Evolutionary conservation across 1,140 invertebrate species (phyloP), one percentile per base, ranked within the genome.

Genomic region (Phymastichus coffea): DNA sequence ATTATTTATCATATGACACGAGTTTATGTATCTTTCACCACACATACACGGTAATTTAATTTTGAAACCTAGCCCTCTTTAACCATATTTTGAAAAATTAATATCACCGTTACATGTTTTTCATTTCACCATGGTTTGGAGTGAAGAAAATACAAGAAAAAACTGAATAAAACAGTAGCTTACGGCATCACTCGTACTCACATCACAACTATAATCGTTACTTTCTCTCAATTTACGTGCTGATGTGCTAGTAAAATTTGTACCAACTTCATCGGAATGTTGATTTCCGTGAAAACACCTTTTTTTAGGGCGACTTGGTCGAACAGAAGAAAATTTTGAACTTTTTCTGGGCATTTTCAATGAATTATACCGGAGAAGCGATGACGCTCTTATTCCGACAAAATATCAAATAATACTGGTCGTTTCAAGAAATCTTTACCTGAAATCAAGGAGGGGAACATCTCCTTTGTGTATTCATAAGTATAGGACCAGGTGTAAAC

Each of bases 21-120:
- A 64, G 33, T 46, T 10, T 3, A 66, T 40, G n/a, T 28, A 37
- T 33, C 26, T 44, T 28, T 60, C 55, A 52, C 44, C 40, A 57
- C 64, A 63, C 6, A 7, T 33, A 48, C 62, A 62, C 41, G 58
- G 25, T 30, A 68, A 22, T 43, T 54, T 38, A 30, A 64, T 25
- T 57, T 68, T 57, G 30, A 64, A 66, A 33, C 58, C 59, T 3
- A 44, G n/a, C 1, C 19, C 43, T 44, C 22, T 23, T 14, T 25
- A 10, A n/a, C 4, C 20, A 23, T 47, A 66, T 57, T 62, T 64
- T 1, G 38, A 53, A 56, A 63, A 64, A 23, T 30, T 54, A 19
- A 64, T 26, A 12, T 66, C 49, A 23, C 55, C 48, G 33, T 57
- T 49, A 57, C 65, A 66, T 8, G 30, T 22, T 64, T 63, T 63